Conservation (phyloP, 2,113 vertebrate genomes). For the Urocynchramus pylzowi region DNA sequence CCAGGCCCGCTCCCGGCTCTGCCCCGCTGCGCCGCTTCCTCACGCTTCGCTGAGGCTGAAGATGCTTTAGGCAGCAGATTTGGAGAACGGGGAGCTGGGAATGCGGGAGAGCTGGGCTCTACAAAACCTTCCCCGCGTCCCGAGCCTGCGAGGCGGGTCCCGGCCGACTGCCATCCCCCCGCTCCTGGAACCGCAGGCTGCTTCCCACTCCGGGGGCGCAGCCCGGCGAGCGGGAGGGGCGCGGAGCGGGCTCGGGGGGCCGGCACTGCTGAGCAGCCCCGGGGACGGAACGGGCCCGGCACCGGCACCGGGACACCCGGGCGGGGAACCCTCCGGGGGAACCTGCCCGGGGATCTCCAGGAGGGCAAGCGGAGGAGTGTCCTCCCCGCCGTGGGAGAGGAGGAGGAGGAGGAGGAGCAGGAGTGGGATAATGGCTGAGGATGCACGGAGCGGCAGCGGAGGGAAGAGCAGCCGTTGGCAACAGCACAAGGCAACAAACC, state of each 20-base stretch:
- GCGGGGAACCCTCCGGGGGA: background rate
- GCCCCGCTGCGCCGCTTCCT: background rate
- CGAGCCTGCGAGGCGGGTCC: background rate
- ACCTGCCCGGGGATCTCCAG: background rate
- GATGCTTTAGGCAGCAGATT: slow-evolving; percentile 15
- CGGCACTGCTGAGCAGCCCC: slow-evolving; percentile 60
- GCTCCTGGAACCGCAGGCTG: background rate
- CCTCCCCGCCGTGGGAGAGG: background rate
- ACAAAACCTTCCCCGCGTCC: background rate
- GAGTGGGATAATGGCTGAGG: background rate
- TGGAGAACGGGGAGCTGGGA: background rate
- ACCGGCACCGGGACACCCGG: background rate
- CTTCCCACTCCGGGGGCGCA: background rate
- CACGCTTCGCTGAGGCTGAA: background rate
- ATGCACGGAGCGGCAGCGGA: background rate
- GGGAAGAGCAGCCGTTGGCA: background rate
- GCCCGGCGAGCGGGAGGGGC: slow-evolving; percentile 1
- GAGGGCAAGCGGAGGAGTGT: background rate
- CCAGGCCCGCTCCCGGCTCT: background rate
- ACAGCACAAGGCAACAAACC: background rate
- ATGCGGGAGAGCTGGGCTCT: background rate
- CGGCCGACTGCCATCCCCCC: background rate
- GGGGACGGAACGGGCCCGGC: background rate
- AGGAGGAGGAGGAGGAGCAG: background rate
- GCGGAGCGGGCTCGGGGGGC: background rate